Percentiles rank a stretch among this genome's conserved stretches.
phyloP scores from a whole-genome alignment of 2,888 invertebrate genomes.

The Drosophila cracens region DNA sequence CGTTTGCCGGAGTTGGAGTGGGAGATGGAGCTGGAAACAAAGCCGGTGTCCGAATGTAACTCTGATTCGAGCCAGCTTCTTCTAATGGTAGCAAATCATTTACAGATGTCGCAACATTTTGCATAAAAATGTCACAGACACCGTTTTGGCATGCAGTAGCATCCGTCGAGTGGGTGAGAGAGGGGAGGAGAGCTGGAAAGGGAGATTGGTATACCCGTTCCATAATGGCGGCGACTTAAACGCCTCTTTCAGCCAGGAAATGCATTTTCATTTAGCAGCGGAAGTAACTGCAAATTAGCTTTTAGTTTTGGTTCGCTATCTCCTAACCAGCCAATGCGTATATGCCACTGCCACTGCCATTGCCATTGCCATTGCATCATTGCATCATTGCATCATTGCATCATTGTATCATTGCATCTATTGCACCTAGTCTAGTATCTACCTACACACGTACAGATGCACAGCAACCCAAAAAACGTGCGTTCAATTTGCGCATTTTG shows the following conservation, averaged over 20 bases:
- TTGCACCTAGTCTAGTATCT: constrained; percentile 1
- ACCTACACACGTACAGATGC: neutral
- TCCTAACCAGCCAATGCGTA: constrained; percentile 17
- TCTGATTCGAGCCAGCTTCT: constrained; percentile 23
- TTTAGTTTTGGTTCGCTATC: constrained; percentile 81
- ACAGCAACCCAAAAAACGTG: neutral
- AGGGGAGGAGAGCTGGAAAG: neutral
- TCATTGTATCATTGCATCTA: neutral
- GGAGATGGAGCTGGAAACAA: neutral
- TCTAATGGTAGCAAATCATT: constrained; percentile 78
- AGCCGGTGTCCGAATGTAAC: constrained; percentile 5
- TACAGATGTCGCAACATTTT: constrained; percentile 77
- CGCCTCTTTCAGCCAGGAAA: constrained; percentile 81
- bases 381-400: too few relatives aligned
- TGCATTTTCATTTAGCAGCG: constrained; percentile 84
- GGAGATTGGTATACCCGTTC: constrained; percentile 8
- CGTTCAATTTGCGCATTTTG: constrained; percentile 43
- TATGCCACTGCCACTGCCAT: neutral
- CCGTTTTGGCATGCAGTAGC: constrained; percentile 6
- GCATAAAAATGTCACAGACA: constrained; percentile 72
- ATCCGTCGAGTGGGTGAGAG: neutral
- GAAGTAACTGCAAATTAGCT: constrained; percentile 84
- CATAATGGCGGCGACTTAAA: constrained; percentile 54
- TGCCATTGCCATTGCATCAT: too few relatives aligned
- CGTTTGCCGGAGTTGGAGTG: neutral